Evolutionary conservation across 2,113 vertebrate species (phyloP), one percentile per base, ranked within the genome.

Genomic region (Raphicerus campestris): DNA sequence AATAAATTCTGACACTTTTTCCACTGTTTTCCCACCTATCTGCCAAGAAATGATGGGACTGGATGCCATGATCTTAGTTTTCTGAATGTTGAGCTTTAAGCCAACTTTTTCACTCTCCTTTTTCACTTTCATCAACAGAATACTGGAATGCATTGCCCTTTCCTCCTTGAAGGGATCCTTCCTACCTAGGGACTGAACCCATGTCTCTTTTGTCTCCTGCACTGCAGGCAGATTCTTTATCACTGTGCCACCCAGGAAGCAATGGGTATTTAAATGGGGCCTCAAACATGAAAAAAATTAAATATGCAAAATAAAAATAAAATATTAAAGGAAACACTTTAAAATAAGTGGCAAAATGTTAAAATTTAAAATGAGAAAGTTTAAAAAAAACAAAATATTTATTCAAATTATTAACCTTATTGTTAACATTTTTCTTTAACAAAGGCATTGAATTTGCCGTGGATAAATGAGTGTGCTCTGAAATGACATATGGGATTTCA

Each of bases 371-470:
- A 90, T 2, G 32, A 47, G 2, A 24, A 77, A 15, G 3, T 7
- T 15, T 11, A 49, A 87, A 66, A 89, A 58, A 13, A 16, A 13
- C 7, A 30, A 49, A 53, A 7, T 6, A 80, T 49, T 45, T 5
- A 19, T 28, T 60, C 7, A 2, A 3, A 35, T 91, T 60, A 86
- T 47, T 66, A 85, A 56, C 13, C 6, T 81, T n/a, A 1, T 35
- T 53, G 78, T 80, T 55, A 61, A 55, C 11, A 2, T 1, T n/a
- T 78, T 53, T 5, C 15, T 77, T 5, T 58, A 7, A 56, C 16
- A 10, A 1, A 51, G 17, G 9, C 9, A 83, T 30, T 53, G 9
- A 1, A 4, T 15, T 55, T 45, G 1, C 19, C 17, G 2, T 9
- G 17, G 10, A 30, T 35, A n/a, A 77, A 28, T 9, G 1, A 82